Conservation (phyloP, 2,113 vertebrate genomes). For the Penelope pileata region DNA sequence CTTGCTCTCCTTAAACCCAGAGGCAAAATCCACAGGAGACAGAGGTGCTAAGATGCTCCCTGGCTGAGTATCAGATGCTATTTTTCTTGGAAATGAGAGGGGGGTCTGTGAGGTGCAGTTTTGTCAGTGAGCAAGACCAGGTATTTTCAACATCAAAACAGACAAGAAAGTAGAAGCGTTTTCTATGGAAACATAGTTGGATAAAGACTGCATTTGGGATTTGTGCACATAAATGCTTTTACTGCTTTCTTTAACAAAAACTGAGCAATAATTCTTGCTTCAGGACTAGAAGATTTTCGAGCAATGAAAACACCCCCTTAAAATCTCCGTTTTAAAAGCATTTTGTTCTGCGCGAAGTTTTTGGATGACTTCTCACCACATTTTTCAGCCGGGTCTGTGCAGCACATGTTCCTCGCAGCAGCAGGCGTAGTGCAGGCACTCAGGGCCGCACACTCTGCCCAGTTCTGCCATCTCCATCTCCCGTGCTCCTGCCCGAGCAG, state of each 20-base stretch:
- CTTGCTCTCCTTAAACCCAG: background rate
- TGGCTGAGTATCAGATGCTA: background rate
- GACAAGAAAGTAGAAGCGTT: background rate
- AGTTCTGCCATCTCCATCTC: background rate
- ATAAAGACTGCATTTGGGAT: background rate
- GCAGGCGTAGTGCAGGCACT: background rate
- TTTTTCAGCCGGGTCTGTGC: conserved; percentile 18
- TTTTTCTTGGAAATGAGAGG: background rate
- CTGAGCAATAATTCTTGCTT: background rate
- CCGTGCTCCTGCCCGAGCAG: background rate
- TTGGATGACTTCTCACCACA: background rate
- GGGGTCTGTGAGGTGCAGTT: background rate
- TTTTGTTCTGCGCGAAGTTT: background rate
- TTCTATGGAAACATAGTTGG: background rate
- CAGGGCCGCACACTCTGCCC: background rate
- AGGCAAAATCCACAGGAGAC: background rate
- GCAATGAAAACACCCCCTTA: conserved; percentile 4
- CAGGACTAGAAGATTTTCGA: background rate
- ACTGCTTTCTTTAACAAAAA: background rate
- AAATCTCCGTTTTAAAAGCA: background rate
- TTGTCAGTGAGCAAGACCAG: background rate
- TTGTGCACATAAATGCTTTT: background rate
- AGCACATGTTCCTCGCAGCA: conserved; percentile 19
- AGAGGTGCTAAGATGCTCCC: background rate
- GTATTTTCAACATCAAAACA: conserved; percentile 24